These are phyloP conservation scores for Sphaeramia orbicularis DNA, from an alignment of 2,797 vertebrate species.

Conservation along the genomic window DNA sequence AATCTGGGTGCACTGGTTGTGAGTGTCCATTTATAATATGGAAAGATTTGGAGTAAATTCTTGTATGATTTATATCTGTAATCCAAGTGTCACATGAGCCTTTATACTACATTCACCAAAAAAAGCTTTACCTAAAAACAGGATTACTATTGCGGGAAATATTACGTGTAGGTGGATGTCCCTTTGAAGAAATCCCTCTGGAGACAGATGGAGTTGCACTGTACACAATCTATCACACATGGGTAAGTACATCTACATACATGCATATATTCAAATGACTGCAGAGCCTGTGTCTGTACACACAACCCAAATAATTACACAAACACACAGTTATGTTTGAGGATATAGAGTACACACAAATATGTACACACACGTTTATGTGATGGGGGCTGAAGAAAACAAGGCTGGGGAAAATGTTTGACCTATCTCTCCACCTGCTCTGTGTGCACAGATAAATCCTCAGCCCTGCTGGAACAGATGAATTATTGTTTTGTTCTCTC, in stretches of 20 bases:
- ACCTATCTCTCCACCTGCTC: conserved; percentile 78
- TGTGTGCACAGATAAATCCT: conserved; percentile 72
- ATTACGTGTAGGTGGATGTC: conserved; percentile 43
- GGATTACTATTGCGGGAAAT: conserved; percentile 30
- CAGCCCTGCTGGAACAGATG: conserved; percentile 60
- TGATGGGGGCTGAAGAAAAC: conserved; percentile 66
- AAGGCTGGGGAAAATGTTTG: conserved; percentile 75
- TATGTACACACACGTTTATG: conserved; percentile 28
- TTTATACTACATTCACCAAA: conserved; percentile 16
- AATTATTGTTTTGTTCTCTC: conserved; percentile 75
- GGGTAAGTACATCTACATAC: neutral
- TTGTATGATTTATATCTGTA: conserved; percentile 11
- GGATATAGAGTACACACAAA: conserved; percentile 16
- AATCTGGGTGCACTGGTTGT: conserved; percentile 8
- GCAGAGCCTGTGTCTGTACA: conserved; percentile 9
- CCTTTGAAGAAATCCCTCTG: conserved; percentile 25
- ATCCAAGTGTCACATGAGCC: conserved; percentile 28
- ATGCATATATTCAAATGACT: conserved; percentile 34
- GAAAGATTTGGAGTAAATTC: conserved; percentile 9
- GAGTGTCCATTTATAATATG: conserved; percentile 19
- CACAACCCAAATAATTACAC: conserved; percentile 23
- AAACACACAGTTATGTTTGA: conserved; percentile 8
- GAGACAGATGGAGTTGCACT: conserved; percentile 15
- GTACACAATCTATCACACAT: conserved; percentile 31
- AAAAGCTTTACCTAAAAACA: conserved; percentile 38